Percentiles rank a stretch among this genome's conserved stretches.
These are phyloP conservation scores for Pteromalus puparum DNA, from an alignment of 1,140 invertebrate genomes.

Conservation along the genomic window DNA sequence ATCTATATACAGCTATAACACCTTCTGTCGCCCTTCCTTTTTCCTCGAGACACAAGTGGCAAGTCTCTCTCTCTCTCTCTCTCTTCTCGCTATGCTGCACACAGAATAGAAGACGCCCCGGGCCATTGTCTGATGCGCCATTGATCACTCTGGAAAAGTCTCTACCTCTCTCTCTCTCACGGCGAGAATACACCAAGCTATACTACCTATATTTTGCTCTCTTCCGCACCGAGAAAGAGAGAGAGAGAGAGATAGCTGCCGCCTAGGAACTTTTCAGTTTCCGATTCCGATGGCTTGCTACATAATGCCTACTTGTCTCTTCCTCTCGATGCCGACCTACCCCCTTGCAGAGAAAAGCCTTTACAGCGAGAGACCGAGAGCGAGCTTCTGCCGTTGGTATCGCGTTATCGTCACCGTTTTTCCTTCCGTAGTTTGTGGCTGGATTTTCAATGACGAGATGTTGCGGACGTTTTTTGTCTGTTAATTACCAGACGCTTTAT, in stretches of 20 bases:
- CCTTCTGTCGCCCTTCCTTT: not conserved
- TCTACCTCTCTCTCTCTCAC: slow-evolving; percentile 13
- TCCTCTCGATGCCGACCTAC: not conserved
- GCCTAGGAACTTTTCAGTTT: slow-evolving; percentile 45
- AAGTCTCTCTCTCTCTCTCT: no score
- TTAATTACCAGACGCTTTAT: not conserved
- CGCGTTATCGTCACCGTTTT: slow-evolving; percentile 22
- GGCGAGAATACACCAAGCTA: slow-evolving; percentile 17
- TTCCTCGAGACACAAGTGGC: slow-evolving; percentile 35
- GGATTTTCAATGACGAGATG: not conserved
- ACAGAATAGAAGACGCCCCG: slow-evolving; percentile 41
- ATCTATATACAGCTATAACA: not conserved
- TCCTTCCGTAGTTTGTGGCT: not conserved
- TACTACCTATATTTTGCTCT: not conserved
- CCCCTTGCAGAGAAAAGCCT: slow-evolving; percentile 13
- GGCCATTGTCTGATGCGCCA: slow-evolving; percentile 59
- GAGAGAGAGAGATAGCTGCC: not conserved
- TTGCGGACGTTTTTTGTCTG: not conserved
- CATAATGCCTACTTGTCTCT: slow-evolving; percentile 49
- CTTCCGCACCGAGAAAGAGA: not conserved
- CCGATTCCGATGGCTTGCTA: slow-evolving; percentile 48
- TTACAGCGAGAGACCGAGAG: no score
- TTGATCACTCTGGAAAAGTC: slow-evolving; percentile 58
- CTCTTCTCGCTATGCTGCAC: no score
- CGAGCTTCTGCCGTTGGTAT: not conserved